Base-by-base conservation (phyloP, 2,113 vertebrate species). In the Trogon melanurus region DNA sequence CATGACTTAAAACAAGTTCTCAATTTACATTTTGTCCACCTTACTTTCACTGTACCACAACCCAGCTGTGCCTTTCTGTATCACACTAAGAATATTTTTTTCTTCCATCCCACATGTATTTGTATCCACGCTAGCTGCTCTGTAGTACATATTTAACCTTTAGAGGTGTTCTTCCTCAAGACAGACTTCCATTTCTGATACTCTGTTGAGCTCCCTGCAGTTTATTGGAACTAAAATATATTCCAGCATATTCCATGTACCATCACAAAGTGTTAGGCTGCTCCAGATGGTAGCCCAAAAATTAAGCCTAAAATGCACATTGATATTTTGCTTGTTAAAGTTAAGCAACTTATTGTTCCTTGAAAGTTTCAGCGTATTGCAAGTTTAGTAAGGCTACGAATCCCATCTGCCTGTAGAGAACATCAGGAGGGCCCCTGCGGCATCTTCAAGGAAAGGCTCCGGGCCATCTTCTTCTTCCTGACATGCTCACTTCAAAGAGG, bases 381-480 rank as follows among this genome's bases (percentile, higher is more conserved):
- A 54, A 85, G 18, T 10, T 78, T 45, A 62, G 65, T 23, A 73
- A 64, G 53, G 72, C 69, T 86, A 51, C 23, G n/a, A 90, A 80
- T 88, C 23, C 47, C 60, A 56, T 44, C 44, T 81, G 88, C 76
- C 72, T 56, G 18, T 7, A 69, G 48, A 62, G 25, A 71, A 84
- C 34, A 74, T 76, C 34, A 81, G 48, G 32, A 86, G 20, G 56
- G 32, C 17, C 51, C 47, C 72, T 45, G 76, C 67, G 95, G 79
- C 91, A 93, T 34, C 88, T 95, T 80, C 83, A 79, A 64, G 85
- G 88, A 85, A 82, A 82, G 47, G 84, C 64, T 84, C 34, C 80
- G 80, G 73, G 88, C 78, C 93, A 53, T 89, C 79, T 93, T 66
- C 60, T 54, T 91, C 50, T 76, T 73, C 79, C 72, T 50, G 44